Base-by-base conservation (phyloP, 1,140 invertebrate genomes). In the Diachasmimorpha longicaudata region DNA sequence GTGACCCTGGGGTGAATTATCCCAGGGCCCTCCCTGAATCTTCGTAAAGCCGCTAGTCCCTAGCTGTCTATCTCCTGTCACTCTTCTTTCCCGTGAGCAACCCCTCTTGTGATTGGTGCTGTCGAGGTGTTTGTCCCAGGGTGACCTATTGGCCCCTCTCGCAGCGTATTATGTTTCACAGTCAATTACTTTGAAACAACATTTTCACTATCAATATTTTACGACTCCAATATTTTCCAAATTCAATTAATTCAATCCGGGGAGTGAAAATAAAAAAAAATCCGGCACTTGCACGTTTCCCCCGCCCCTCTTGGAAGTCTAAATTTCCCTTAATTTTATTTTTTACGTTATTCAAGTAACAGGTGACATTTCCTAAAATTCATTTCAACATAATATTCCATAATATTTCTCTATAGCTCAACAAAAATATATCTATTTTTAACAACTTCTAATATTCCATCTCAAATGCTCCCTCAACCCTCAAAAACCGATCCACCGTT, bases 41-140 rank as follows among this genome's bases (percentile, higher is more conserved):
- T 58, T 52, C 14, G 52, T 14, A 48, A 39, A 58, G 23, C 42
- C 72, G 16, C 16, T 21, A 67, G 44, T 37, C 46, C 70, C 63
- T 48, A 42, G 63, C 66, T 74, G 76, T 77, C 66, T 74, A 72
- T 77, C 66, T 70, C 71, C 76, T 77, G 77, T 75, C 72, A 75
- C 23, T 78, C 72, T 36, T 37, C 37, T 36, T 46, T 48, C 68
- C 46, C 42, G n/a, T 72, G 21, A 78, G 36, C 48, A 52, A 19
- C 23, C 23, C 23, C 14, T 31, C 25, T 66, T 70, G 16, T 52
- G 48, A 52, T 52, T 8, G 48, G n/a, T 52, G n/a, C 48, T 42
- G 68, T 70, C 36, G 36, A 46, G 23, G 23, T 23, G 23, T 44
- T 23, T 42, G 23, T 48, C 68, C 36, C 23, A 16, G 23, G 58